Percentiles rank a stretch among this genome's conserved stretches.
These are phyloP conservation scores for Sceloporus undulatus DNA, from an alignment of 2,113 vertebrate genomes.

Conservation along the genomic window DNA sequence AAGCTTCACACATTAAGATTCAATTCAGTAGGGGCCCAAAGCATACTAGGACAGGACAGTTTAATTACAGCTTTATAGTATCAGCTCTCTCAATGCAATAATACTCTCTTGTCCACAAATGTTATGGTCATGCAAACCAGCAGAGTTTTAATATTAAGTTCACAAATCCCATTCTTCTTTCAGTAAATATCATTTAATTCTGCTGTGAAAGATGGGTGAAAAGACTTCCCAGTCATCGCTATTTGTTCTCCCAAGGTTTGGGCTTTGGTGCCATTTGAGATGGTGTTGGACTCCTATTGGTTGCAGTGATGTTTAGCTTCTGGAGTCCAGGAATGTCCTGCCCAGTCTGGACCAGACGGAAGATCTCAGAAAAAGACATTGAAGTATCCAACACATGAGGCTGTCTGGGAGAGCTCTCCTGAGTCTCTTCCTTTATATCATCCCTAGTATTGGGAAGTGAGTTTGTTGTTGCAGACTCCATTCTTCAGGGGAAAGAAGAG, in stretches of 20 bases:
- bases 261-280: constrained; percentile 43
- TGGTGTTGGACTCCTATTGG: constrained; percentile 18
- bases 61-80: constrained; percentile 1
- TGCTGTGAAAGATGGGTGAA: not conserved
- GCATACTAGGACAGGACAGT: not conserved
- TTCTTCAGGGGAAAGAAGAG: not conserved
- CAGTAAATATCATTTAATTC: not conserved
- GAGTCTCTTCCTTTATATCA: not conserved
- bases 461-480: constrained; percentile 3
- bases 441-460: not conserved
- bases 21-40: not conserved
- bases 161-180: not conserved
- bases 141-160: not conserved
- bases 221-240: not conserved
- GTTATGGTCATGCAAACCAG: not conserved
- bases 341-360: constrained; percentile 40
- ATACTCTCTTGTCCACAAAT: not conserved
- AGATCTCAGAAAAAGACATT: constrained; percentile 38
- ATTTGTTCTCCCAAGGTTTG: constrained; percentile 42
- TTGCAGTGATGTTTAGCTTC: constrained; percentile 40
- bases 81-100: too few species aligned
- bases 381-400: not conserved
- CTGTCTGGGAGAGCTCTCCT: not conserved
- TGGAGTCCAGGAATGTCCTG: constrained; percentile 45
- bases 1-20: not conserved